Evolutionary conservation across 2,888 invertebrate genomes (phyloP), one percentile per base, ranked within the genome.

Genomic region (Lithosia quadra): DNA sequence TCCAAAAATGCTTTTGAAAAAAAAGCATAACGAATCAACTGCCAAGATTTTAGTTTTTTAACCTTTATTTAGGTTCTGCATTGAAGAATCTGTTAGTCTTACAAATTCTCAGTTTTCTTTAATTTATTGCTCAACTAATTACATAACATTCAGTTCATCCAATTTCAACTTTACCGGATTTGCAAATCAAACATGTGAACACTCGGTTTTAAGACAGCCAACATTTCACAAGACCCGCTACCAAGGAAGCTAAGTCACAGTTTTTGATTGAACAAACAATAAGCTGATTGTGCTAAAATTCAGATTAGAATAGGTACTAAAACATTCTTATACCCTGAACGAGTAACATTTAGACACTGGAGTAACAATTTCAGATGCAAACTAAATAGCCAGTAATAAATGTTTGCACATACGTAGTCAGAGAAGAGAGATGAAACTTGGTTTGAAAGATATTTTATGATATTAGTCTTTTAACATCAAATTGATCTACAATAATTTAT

Each of bases 251-350:
- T 80, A 74, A 81, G 74, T 74, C 65, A 68, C 64, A 76, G 68
- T 81, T 69, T 77, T 83, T 65, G 69, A 79, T 79, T 83, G 78
- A 76, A 75, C 71, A 76, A 72, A 73, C 69, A 66, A 71, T 69
- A 84, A 86, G 85, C 85, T 81, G 80, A 82, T 79, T 76, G 77
- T 77, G 74, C 71, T 80, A 75, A 60, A 36, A 28, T 57, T 36
- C 34, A 11, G 63, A 64, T 58, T 58, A 63, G 58, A 36, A 74
- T 65, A 68, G 59, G 34, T 60, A 65, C 69, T 73, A 78, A 67
- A 61, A 70, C 65, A 79, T 68, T 70, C 53, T 70, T 22, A 33
- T 74, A 68, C 49, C 63, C 36, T 57, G 57, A 36, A 63, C 57
- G 34, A 49, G 15, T 53, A 59, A 63, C 66, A 75, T 66, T 64